phyloP scores from a whole-genome alignment of 1,140 invertebrate species.

The Aphis craccivora region DNA sequence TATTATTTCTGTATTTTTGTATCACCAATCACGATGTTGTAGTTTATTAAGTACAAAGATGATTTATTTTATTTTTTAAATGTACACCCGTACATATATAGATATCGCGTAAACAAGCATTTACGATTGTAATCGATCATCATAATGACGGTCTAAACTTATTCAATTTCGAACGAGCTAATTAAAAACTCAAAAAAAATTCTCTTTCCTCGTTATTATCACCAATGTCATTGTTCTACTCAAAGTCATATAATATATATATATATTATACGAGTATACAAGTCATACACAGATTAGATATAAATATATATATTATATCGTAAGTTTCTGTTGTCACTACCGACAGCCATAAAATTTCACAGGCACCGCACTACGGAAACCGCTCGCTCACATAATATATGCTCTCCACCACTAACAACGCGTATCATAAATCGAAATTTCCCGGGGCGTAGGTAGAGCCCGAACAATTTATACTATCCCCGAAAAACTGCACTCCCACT shows the following conservation, averaged over 20 bases:
- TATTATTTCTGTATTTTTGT: neutral
- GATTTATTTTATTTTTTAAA: neutral
- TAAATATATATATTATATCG: neutral
- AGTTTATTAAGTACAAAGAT: too few relatives aligned
- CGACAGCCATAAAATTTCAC: neutral
- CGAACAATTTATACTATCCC: neutral
- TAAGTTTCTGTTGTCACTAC: neutral
- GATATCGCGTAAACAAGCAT: neutral
- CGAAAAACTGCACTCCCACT: neutral
- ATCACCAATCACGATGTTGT: neutral
- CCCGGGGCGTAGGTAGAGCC: neutral
- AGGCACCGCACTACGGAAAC: neutral
- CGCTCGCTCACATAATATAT: neutral
- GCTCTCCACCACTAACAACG: neutral
- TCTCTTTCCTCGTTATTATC: neutral
- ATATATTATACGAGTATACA: too few relatives aligned
- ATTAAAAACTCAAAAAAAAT: neutral
- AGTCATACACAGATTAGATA: neutral
- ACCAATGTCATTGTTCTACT: neutral
- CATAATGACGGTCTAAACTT: neutral
- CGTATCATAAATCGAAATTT: constrained; percentile 3
- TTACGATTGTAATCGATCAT: neutral
- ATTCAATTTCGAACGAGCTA: neutral
- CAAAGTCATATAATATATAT: neutral
- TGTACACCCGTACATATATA: neutral